Evolutionary conservation across 2,113 vertebrate genomes (phyloP).

Genomic region (Chionodraco myersi): DNA sequence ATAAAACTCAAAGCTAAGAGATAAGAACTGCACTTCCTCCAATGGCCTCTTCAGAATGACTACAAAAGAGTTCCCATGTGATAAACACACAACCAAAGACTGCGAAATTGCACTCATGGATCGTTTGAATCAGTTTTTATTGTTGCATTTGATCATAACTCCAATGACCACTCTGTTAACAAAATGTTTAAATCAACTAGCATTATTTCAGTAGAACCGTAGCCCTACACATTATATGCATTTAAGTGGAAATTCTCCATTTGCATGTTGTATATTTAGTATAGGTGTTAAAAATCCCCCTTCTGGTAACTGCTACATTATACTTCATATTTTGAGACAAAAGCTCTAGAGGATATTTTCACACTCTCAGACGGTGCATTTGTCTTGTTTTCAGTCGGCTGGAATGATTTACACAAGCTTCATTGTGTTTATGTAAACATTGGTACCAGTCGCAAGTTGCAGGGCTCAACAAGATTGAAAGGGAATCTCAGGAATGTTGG

Average conservation of each 20-base stretch:
- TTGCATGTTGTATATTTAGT: not conserved
- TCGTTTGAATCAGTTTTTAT: too few relatives aligned
- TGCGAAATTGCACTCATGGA: too few relatives aligned
- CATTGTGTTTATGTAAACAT: not conserved
- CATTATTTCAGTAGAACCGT: too few relatives aligned
- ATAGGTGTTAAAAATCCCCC: not conserved
- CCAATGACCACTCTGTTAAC: too few relatives aligned
- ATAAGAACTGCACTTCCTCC: too few relatives aligned
- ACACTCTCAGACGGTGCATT: not conserved
- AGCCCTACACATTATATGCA: not conserved
- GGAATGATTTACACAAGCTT: not conserved
- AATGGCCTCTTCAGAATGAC: too few relatives aligned
- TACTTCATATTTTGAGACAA: too few relatives aligned
- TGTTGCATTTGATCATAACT: too few relatives aligned
- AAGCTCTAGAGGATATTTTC: not conserved
- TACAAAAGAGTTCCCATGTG: too few relatives aligned
- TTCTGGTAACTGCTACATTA: not conserved
- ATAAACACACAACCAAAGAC: too few relatives aligned
- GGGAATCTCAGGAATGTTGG: conserved; percentile 59
- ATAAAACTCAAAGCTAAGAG: too few relatives aligned
- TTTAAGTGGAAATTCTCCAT: not conserved
- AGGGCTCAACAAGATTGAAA: not conserved
- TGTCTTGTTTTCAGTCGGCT: not conserved
- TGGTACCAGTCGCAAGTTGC: not conserved
- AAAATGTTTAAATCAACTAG: too few relatives aligned